A percentile compares a stretch with the other conserved stretches of the same genome.
These are phyloP conservation scores for Indicator indicator DNA, from an alignment of 2,113 vertebrate species.

Conservation along the genomic window DNA sequence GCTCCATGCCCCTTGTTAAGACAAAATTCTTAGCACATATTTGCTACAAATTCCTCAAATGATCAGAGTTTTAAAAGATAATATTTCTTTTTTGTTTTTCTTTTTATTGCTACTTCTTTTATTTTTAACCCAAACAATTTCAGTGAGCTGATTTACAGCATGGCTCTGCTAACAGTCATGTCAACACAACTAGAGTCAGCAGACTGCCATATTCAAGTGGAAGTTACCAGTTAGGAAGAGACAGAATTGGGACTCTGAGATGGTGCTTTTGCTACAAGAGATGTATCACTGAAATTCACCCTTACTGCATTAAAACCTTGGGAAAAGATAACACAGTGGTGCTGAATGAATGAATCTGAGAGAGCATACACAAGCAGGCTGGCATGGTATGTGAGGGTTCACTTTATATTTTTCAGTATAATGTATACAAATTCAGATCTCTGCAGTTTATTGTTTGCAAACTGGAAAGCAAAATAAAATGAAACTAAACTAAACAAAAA, in stretches of 20 bases:
- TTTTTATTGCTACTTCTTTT: too few relatives aligned
- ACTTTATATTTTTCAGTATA: not conserved
- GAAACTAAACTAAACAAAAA: not conserved
- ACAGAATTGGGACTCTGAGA: not conserved
- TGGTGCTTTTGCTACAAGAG: not conserved
- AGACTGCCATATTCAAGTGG: accelerated
- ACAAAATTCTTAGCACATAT: not conserved
- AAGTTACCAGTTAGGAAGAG: not conserved
- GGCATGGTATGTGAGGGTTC: not conserved
- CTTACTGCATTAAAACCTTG: not conserved
- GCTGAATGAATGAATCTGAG: not conserved
- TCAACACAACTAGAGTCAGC: not conserved
- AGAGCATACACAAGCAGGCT: not conserved
- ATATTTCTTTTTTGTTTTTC: accelerated
- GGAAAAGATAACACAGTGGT: not conserved
- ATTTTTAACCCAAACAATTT: not conserved
- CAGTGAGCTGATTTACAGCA: not conserved
- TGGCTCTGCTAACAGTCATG: not conserved
- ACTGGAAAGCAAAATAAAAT: not conserved
- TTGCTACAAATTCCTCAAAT: not conserved
- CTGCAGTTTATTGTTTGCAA: slow-evolving; percentile 49
- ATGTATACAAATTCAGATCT: slow-evolving; percentile 11
- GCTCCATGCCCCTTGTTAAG: not conserved
- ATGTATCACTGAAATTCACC: not conserved
- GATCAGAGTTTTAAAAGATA: not conserved